phyloP scores from a whole-genome alignment of 2,888 invertebrate genomes.

The Encarsia formosa region DNA sequence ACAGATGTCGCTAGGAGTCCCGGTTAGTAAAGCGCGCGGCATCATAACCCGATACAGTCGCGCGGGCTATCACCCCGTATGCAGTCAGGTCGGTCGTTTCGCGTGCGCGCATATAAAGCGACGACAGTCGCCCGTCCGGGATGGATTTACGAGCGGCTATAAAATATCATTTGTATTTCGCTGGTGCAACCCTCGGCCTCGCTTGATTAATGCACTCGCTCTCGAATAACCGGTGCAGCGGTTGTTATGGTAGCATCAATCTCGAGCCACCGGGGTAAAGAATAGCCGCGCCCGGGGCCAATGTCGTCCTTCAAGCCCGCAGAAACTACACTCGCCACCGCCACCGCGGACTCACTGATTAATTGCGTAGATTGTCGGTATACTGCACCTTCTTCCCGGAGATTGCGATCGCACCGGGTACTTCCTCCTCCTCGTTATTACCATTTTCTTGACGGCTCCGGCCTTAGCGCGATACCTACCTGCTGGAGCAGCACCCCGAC shows the following conservation, averaged over 20 bases:
- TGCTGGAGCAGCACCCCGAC: too few relatives aligned
- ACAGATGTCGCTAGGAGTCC: too few relatives aligned
- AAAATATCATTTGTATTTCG: slow-evolving; percentile 53
- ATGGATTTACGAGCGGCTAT: slow-evolving; percentile 49
- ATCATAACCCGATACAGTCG: too few relatives aligned
- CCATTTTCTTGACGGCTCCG: too few relatives aligned
- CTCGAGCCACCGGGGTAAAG: neutral
- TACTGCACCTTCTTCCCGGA: neutral
- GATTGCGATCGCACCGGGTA: too few relatives aligned
- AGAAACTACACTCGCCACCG: slow-evolving; percentile 5
- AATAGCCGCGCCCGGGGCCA: neutral
- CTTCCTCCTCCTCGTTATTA: too few relatives aligned
- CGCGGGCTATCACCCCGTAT: too few relatives aligned
- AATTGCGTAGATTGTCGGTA: slow-evolving; percentile 43
- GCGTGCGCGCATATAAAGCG: too few relatives aligned
- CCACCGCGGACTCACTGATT: slow-evolving; percentile 39
- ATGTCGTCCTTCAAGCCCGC: neutral
- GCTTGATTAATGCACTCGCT: slow-evolving; percentile 47
- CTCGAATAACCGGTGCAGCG: slow-evolving; percentile 25
- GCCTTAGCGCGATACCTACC: too few relatives aligned
- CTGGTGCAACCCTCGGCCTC: slow-evolving; percentile 39
- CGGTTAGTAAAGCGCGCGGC: too few relatives aligned
- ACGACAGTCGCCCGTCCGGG: slow-evolving; percentile 2
- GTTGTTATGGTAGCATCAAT: neutral
- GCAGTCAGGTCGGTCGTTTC: too few relatives aligned